These are phyloP conservation scores for Atlantisia rogersi DNA, from an alignment of 2,113 vertebrate species.

Conservation along the genomic window DNA sequence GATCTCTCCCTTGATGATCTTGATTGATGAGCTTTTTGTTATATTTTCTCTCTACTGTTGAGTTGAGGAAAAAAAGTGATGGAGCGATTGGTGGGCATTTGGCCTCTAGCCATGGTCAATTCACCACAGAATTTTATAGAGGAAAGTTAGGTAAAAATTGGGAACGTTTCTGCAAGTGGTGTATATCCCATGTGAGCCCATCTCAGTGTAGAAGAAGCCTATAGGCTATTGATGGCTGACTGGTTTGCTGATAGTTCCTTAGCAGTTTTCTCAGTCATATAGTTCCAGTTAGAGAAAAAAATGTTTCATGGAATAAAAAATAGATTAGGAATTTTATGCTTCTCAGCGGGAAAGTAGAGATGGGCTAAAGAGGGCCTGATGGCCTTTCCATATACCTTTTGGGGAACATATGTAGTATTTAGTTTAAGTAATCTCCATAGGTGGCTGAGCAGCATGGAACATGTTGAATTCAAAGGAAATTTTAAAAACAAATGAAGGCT, in stretches of 20 bases:
- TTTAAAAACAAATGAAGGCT: not conserved
- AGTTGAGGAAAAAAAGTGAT: not conserved
- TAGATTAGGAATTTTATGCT: not conserved
- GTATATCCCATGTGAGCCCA: not conserved
- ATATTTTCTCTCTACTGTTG: not conserved
- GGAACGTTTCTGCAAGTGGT: not conserved
- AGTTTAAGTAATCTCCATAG: not conserved
- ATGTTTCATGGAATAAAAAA: not conserved
- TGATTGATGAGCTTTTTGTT: fast-evolving
- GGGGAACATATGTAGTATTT: not conserved
- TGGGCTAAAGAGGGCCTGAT: not conserved
- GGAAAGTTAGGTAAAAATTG: not conserved
- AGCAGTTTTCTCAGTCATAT: not conserved
- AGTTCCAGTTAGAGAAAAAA: not conserved
- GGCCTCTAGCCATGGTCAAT: not conserved
- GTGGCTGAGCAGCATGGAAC: not conserved
- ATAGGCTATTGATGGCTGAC: not conserved
- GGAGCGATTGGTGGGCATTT: not conserved
- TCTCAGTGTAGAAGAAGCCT: not conserved
- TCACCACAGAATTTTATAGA: not conserved
- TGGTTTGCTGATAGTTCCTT: not conserved
- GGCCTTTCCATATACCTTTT: not conserved
- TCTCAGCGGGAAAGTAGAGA: not conserved
- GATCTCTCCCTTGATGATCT: not conserved
- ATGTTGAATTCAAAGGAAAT: not conserved